phyloP scores from a whole-genome alignment of 2,113 vertebrate genomes.

The Pica pica region DNA sequence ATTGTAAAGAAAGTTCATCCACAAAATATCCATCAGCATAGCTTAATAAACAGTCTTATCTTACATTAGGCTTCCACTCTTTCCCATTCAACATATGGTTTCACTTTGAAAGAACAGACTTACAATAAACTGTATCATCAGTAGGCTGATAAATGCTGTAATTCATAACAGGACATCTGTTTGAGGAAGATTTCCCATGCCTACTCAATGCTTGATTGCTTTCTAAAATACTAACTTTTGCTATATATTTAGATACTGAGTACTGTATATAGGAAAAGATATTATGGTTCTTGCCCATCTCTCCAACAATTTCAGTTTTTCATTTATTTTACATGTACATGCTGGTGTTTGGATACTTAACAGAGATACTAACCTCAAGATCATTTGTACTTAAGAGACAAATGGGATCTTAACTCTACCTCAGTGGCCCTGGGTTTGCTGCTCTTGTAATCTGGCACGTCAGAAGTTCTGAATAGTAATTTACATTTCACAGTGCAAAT shows the following conservation, averaged over 20 bases:
- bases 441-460: background rate
- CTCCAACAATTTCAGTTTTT: background rate
- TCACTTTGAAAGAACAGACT: conserved; percentile 30
- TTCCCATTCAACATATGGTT: conserved; percentile 42
- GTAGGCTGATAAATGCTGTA: conserved; percentile 15
- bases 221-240: background rate
- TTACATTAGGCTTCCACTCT: conserved; percentile 3
- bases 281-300: background rate
- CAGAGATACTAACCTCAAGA: background rate
- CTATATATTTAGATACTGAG: background rate
- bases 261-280: background rate
- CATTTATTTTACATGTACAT: background rate
- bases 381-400: background rate
- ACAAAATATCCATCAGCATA: background rate
- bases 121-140: conserved; percentile 25
- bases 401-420: background rate
- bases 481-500: background rate
- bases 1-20: background rate
- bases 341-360: background rate
- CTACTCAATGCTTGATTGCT: background rate
- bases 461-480: background rate
- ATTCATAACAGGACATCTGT: background rate
- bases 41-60: conserved; percentile 39
- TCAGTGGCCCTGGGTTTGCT: background rate
- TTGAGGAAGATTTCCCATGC: background rate